Evolutionary conservation across 2,888 invertebrate species (phyloP), one percentile per base, ranked within the genome.

Genomic region (Cheilosia variabilis): DNA sequence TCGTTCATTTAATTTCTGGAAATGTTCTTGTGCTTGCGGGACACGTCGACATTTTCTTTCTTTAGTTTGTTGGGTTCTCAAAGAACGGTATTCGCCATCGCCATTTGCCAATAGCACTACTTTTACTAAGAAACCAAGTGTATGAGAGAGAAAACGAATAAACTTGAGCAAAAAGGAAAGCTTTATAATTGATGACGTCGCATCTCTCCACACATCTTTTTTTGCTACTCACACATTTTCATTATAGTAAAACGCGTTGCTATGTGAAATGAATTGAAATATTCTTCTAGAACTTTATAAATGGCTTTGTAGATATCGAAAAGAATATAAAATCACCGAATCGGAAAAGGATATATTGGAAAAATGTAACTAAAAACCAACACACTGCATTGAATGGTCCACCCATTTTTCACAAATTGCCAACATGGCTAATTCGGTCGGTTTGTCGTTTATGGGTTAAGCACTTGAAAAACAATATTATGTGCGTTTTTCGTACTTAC

Each of bases 121-220:
- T 24, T 6, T n/a, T 13, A 19, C 45, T 1, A 10, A 17, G 1
- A 41, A 31, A 9, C 22, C 45, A 43, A 43, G 63, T 5, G 13
- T 4, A 37, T 37, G 37, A 27, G 52, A 2, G 37, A 69, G 41
- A 73, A n/a, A 55, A 47, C 10, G 24, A 47, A 53, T 45, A 60
- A 68, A 45, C 31, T 52, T 24, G 69, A 58, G 37, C 15, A 53
- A 52, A 52, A 50, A 34, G 65, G 63, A 84, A 79, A 84, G 84
- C 79, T 84, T 45, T 79, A 22, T 22, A 63, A 68, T 34, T 79
- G 84, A 69, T 84, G 84, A 84, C 84, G 84, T 84, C 75, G 73
- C 83, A 84, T 63, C 63, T 75, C 73, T 47, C 45, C 45, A 60
- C 37, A 45, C 34, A 4, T 66, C 52, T 22, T 60, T 57, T 60